These are phyloP conservation scores for Drosophila greeni DNA, from an alignment of 2,888 invertebrate species.

Conservation along the genomic window DNA sequence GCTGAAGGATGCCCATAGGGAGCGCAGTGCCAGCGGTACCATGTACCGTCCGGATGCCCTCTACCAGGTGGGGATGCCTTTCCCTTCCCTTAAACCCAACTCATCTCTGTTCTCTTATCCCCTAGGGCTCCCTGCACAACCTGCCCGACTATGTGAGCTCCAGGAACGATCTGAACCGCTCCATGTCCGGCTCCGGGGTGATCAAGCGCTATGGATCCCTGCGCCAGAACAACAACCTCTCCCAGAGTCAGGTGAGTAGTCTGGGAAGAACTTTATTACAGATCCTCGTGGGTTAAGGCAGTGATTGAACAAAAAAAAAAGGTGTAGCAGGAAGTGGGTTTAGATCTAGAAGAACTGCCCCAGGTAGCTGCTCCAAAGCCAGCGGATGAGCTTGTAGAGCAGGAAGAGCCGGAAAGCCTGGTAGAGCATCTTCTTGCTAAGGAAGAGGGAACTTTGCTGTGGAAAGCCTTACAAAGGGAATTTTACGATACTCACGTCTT, in stretches of 20 bases:
- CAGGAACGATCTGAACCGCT: conserved; percentile 79
- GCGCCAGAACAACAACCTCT: conserved; percentile 66
- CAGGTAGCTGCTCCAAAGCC: conserved; percentile 48
- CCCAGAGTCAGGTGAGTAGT: conserved; percentile 64
- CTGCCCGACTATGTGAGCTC: conserved; percentile 80
- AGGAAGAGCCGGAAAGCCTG: conserved; percentile 43
- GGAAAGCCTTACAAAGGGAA: too few relatives aligned
- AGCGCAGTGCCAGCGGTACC: conserved; percentile 84
- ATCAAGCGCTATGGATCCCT: conserved; percentile 79
- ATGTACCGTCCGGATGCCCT: conserved; percentile 93
- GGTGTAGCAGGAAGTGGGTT: not conserved
- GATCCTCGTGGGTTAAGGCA: not conserved
- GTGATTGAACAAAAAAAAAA: conserved; percentile 9
- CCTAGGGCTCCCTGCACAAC: conserved; percentile 80
- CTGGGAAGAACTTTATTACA: not conserved
- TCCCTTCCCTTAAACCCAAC: not conserved
- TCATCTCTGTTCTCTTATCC: not conserved
- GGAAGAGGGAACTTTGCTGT: too few relatives aligned
- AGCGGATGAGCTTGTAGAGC: conserved; percentile 58
- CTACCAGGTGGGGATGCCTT: conserved; percentile 85
- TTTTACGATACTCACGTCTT: conserved; percentile 51
- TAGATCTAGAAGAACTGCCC: conserved; percentile 10
- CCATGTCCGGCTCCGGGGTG: conserved; percentile 73
- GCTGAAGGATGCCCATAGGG: conserved; percentile 64
- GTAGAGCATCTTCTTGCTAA: conserved; percentile 50